These are phyloP conservation scores for Megamerina dolium DNA, from an alignment of 2,888 invertebrate species.

Conservation along the genomic window DNA sequence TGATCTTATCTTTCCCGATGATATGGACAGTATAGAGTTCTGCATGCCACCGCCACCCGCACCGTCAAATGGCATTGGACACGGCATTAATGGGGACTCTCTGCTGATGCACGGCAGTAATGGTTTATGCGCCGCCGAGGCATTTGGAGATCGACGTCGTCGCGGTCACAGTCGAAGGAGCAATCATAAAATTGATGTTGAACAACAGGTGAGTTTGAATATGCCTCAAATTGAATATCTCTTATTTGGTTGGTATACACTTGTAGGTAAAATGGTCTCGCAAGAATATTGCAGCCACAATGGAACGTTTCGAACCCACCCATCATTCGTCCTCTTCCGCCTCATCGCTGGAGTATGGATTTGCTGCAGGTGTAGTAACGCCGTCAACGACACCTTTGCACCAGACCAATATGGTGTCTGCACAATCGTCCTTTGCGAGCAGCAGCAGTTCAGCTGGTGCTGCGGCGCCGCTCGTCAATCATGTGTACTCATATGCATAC, in stretches of 20 bases:
- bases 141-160: constrained; percentile 42
- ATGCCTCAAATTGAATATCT: not conserved
- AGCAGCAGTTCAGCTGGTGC: constrained; percentile 18
- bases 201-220: constrained; percentile 39
- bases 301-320: constrained; percentile 59
- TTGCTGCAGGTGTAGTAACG: constrained; percentile 43
- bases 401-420: constrained; percentile 21
- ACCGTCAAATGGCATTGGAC: constrained; percentile 33
- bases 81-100: constrained; percentile 29
- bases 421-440: constrained; percentile 17
- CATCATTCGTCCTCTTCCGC: constrained; percentile 37
- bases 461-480: constrained; percentile 33
- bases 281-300: constrained; percentile 60
- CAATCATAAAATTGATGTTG: constrained; percentile 47
- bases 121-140: constrained; percentile 29
- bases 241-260: not conserved
- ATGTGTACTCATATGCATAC: constrained; percentile 78
- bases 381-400: constrained; percentile 40
- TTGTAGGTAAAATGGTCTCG: constrained; percentile 56
- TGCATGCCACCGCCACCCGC: constrained; percentile 41
- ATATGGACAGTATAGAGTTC: constrained; percentile 47
- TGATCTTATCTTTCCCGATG: constrained; percentile 45
- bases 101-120: constrained; percentile 29
- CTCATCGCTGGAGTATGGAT: constrained; percentile 43
- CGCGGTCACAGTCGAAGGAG: constrained; percentile 44